Evolutionary conservation across 2,797 vertebrate genomes (phyloP), one percentile per base, ranked within the genome.

Genomic region (Enteromius treurensis): DNA sequence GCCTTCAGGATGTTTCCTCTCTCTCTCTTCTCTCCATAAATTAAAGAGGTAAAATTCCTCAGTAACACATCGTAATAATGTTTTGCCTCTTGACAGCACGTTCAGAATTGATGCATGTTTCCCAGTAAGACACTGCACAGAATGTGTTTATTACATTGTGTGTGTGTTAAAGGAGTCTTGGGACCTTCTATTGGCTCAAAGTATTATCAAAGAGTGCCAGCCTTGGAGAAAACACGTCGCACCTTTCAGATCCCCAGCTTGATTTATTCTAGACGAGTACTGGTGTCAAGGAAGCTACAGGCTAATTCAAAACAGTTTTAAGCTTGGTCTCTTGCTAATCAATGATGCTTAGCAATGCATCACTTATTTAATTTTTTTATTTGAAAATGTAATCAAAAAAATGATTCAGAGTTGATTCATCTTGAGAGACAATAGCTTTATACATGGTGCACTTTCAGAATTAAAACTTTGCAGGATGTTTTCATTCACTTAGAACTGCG

Each of bases 61-160:
- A 75, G 88, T 90, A 90, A 90, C 80, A 87, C 87, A 91, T 89
- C 86, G 82, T 90, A 91, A 91, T 89, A 84, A 87, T 80, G 88
- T 85, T 88, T 87, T 86, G 13, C 21, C 79, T 88, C 26, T 40
- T 86, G 80, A 88, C 83, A 80, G 84, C 85, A 86, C 76, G 78
- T 65, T 86, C 89, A 85, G 88, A 84, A 89, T 82, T 88, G 76
- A 90, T 90, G 77, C 79, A 68, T 78, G 74, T 87, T 87, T 89
- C 77, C 78, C 49, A 80, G 73, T 86, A 87, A 80, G 67, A 74
- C 69, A 77, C 81, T 74, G 77, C n/a, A 77, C 76, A 78, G 71
- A 77, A 77, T 85, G 81, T 84, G 80, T 84, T 85, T 70, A 82
- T 81, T 80, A 65, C 70, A 58, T 64, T 42, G 58, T 84, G 69